phyloP scores from a whole-genome alignment of 2,113 vertebrate species.

The Tricholaema leucomelas region DNA sequence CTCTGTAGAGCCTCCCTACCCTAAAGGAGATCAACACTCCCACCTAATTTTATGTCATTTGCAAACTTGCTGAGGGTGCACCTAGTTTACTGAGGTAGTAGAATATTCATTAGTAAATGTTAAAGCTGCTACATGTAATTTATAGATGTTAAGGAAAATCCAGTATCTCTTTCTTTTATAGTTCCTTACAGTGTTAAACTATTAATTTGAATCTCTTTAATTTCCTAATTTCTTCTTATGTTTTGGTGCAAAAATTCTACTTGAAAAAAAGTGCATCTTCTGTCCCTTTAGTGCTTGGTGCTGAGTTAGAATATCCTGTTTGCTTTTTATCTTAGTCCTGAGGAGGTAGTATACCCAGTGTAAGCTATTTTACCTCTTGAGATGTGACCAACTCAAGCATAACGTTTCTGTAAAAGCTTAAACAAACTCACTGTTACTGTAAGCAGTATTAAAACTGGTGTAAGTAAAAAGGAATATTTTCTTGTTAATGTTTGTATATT shows the following conservation, averaged over 20 bases:
- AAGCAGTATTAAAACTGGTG: neutral
- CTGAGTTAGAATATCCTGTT: neutral
- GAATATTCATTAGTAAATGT: neutral
- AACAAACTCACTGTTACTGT: accelerated
- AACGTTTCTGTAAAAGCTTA: neutral
- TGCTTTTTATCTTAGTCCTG: neutral
- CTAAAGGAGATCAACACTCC: no score
- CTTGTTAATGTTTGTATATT: neutral
- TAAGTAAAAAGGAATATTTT: neutral
- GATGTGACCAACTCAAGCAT: neutral
- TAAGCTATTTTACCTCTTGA: neutral
- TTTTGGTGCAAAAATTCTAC: neutral
- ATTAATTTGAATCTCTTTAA: neutral
- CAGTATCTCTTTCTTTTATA: neutral
- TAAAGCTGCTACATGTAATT: neutral
- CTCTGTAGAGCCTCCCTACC: no score
- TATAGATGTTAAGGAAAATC: neutral
- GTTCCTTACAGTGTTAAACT: neutral
- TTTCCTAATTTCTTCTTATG: neutral
- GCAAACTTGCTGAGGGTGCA: no score
- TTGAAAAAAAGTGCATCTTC: accelerated
- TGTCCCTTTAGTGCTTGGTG: neutral
- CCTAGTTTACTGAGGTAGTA: neutral
- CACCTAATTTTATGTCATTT: no score
- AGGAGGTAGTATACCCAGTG: neutral